phyloP scores from a whole-genome alignment of 2,888 invertebrate species.

The Drosophila maculinotata region DNA sequence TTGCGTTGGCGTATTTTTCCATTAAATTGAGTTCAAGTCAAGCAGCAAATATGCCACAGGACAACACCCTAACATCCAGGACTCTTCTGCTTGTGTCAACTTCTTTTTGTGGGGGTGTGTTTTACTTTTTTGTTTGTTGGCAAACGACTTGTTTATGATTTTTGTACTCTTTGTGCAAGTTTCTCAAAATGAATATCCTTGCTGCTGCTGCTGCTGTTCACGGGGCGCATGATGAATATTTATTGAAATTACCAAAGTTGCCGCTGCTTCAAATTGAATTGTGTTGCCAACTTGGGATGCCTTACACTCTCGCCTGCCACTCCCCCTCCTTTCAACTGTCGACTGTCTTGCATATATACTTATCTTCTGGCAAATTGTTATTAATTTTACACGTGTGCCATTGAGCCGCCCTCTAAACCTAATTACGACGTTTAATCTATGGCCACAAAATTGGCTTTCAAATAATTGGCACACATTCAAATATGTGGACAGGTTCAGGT shows the following conservation, averaged over 20 bases:
- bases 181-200: slow-evolving; percentile 63
- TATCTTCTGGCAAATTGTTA: slow-evolving; percentile 83
- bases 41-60: slow-evolving; percentile 80
- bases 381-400: slow-evolving; percentile 82
- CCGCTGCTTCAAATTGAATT: slow-evolving; percentile 80
- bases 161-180: slow-evolving; percentile 61
- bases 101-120: slow-evolving; percentile 43
- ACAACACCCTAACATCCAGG: slow-evolving; percentile 26
- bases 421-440: slow-evolving; percentile 70
- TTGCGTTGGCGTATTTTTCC: slow-evolving; percentile 81
- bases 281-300: slow-evolving; percentile 72
- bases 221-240: slow-evolving; percentile 83
- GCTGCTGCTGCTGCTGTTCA: slow-evolving; percentile 46
- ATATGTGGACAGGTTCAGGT: background rate
- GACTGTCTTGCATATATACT: slow-evolving; percentile 11
- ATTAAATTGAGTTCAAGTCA: slow-evolving; percentile 84
- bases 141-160: slow-evolving; percentile 73
- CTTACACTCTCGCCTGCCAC: slow-evolving; percentile 28
- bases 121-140: slow-evolving; percentile 25
- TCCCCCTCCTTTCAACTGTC: slow-evolving; percentile 5
- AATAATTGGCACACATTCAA: slow-evolving; percentile 47
- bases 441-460: slow-evolving; percentile 70
- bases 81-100: slow-evolving; percentile 64
- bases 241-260: slow-evolving; percentile 83
- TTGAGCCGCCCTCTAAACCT: slow-evolving; percentile 50